A percentile compares a stretch with the other conserved stretches of the same genome.
Conservation (phyloP, 2,113 vertebrate species). For the Microcebus lehilahytsara region DNA sequence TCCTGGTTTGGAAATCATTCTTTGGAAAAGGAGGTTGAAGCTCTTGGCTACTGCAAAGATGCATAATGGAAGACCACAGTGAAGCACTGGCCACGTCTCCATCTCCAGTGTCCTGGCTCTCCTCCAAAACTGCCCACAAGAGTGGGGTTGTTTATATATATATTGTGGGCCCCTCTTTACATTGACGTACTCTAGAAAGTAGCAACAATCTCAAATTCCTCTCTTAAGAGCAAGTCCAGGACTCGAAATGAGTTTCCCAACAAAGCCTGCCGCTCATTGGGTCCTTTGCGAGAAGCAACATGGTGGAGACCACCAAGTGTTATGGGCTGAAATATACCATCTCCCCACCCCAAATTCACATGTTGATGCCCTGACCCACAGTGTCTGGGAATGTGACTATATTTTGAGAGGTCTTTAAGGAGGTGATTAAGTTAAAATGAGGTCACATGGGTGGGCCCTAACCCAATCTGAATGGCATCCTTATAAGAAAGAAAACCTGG, state of each 20-base stretch:
- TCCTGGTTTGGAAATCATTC: background rate
- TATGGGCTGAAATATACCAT: background rate
- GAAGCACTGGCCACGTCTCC: background rate
- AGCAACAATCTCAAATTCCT: background rate
- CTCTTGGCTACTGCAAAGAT: background rate
- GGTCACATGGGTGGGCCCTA: background rate
- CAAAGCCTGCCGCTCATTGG: background rate
- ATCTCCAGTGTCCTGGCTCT: background rate
- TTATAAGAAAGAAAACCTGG: background rate
- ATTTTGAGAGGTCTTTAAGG: background rate
- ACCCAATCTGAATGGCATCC: background rate
- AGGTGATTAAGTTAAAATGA: background rate
- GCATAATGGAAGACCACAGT: rapidly evolving
- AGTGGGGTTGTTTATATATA: background rate
- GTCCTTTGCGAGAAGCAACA: background rate
- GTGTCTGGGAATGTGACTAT: background rate
- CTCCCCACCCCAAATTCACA: background rate
- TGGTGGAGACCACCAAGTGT: background rate
- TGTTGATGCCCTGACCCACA: background rate
- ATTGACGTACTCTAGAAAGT: background rate
- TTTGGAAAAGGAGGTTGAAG: background rate
- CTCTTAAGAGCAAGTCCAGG: background rate
- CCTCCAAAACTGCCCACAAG: background rate
- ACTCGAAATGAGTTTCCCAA: background rate
- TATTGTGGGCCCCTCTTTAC: background rate